These are phyloP conservation scores for Augochlora pura DNA, from an alignment of 1,140 invertebrate species.

Conservation along the genomic window DNA sequence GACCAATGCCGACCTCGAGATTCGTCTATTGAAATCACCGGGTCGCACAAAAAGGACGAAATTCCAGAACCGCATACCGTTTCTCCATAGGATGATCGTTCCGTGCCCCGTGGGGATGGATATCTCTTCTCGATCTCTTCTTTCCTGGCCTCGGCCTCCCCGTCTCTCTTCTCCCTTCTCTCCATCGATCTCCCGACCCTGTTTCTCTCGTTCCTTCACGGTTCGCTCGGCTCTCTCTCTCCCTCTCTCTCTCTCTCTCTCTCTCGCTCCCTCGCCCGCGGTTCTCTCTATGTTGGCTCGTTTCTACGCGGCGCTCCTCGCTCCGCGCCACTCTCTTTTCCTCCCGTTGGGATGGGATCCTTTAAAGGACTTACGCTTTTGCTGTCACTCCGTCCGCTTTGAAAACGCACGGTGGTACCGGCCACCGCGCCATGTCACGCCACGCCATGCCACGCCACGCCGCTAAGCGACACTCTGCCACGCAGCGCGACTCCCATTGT, in stretches of 20 bases:
- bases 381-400: slow-evolving; percentile 36
- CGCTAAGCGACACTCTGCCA: too few species aligned
- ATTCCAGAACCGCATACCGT: slow-evolving; percentile 73
- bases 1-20: slow-evolving; percentile 53
- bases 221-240: too few species aligned
- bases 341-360: slow-evolving; percentile 18
- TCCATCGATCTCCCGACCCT: not conserved
- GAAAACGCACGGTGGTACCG: slow-evolving; percentile 39
- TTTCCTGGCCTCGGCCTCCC: slow-evolving; percentile 20
- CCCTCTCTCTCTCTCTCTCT: not conserved
- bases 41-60: slow-evolving; percentile 69
- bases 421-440: slow-evolving; percentile 10
- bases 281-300: not conserved
- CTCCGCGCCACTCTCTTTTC: not conserved
- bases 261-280: not conserved
- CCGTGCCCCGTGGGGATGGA: slow-evolving; percentile 41
- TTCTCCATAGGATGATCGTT: slow-evolving; percentile 62
- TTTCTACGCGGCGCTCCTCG: not conserved
- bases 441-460: slow-evolving; percentile 12
- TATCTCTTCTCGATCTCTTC: slow-evolving; percentile 59
- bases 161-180: not conserved
- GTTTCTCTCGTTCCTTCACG: not conserved
- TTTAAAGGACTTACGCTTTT: slow-evolving; percentile 46
- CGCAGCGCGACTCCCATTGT: slow-evolving; percentile 32
- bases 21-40: slow-evolving; percentile 65